A percentile compares a stretch with the other conserved stretches of the same genome.
phyloP scores from a whole-genome alignment of 2,888 invertebrate species.

The Nudaria mundana region DNA sequence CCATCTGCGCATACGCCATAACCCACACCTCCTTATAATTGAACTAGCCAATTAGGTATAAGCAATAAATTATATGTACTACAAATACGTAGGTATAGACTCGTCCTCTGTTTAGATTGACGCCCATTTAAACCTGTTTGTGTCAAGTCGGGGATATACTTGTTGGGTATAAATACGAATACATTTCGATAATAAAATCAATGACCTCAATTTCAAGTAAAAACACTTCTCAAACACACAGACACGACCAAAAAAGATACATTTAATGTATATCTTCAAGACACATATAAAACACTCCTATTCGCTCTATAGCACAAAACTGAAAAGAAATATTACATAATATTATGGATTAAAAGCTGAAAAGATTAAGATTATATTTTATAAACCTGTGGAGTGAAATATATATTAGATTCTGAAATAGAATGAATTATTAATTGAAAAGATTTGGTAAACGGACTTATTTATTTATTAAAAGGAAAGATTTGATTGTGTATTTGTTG shows the following conservation, averaged over 20 bases:
- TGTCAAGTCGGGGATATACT: too few species aligned
- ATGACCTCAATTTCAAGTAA: neutral
- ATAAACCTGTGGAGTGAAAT: conserved; percentile 59
- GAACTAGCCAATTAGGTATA: too few species aligned
- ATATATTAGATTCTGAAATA: conserved; percentile 42
- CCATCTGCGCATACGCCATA: too few species aligned
- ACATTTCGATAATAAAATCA: neutral
- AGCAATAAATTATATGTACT: too few species aligned
- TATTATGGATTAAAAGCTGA: conserved; percentile 69
- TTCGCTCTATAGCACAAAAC: conserved; percentile 33
- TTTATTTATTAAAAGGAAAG: neutral
- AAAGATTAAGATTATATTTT: conserved; percentile 47
- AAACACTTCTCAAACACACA: conserved; percentile 1
- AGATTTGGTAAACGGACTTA: conserved; percentile 24
- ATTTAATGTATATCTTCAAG: conserved; percentile 15
- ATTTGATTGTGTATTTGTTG: too few species aligned
- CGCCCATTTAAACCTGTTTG: too few species aligned
- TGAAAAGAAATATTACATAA: conserved; percentile 53
- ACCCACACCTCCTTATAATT: too few species aligned
- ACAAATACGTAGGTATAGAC: too few species aligned
- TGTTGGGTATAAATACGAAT: too few species aligned
- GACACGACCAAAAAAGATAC: conserved; percentile 11
- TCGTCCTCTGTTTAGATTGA: too few species aligned
- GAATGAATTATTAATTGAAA: conserved; percentile 17
- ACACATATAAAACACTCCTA: conserved; percentile 27